A percentile compares a stretch with the other conserved stretches of the same genome.
phyloP scores from a whole-genome alignment of 2,113 vertebrate species.

The Melanotaenia duboulayi region DNA sequence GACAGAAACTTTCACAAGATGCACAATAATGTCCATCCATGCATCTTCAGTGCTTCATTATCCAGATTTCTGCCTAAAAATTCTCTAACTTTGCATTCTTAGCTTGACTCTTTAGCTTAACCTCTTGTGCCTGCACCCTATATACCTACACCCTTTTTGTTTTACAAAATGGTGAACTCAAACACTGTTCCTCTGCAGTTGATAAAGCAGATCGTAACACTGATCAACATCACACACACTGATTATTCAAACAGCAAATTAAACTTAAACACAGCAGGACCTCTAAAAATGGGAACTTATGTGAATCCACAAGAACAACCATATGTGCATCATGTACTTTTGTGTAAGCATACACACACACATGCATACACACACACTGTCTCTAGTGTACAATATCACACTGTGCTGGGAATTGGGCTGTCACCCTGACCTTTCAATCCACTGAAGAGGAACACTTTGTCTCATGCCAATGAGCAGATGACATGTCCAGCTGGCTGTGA shows the following conservation, averaged over 20 bases:
- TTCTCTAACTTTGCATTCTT: too few relatives aligned
- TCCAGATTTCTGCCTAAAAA: too few relatives aligned
- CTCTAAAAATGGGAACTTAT: slow-evolving; percentile 1
- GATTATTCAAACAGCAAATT: slow-evolving; percentile 52
- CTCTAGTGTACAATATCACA: slow-evolving; percentile 38
- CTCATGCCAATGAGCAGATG: slow-evolving; percentile 67
- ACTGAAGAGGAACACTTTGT: slow-evolving; percentile 67
- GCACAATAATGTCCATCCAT: too few relatives aligned
- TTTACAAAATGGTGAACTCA: slow-evolving; percentile 7
- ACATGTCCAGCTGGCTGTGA: slow-evolving; percentile 74
- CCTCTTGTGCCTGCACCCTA: too few relatives aligned
- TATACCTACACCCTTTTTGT: too few relatives aligned
- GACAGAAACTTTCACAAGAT: too few relatives aligned
- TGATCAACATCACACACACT: slow-evolving; percentile 40
- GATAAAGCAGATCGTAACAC: slow-evolving; percentile 57
- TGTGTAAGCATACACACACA: slow-evolving; percentile 1
- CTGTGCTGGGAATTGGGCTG: slow-evolving; percentile 33
- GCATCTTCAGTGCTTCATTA: too few relatives aligned
- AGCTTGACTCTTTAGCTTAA: too few relatives aligned
- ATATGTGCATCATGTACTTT: slow-evolving; percentile 1
- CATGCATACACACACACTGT: slow-evolving; percentile 1
- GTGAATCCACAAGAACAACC: slow-evolving; percentile 7
- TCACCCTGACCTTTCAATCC: slow-evolving; percentile 66
- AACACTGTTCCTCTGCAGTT: background rate
- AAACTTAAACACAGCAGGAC: slow-evolving; percentile 37